Evolutionary conservation across 2,113 vertebrate genomes (phyloP).

Genomic region (Pomatorhinus ruficollis): DNA sequence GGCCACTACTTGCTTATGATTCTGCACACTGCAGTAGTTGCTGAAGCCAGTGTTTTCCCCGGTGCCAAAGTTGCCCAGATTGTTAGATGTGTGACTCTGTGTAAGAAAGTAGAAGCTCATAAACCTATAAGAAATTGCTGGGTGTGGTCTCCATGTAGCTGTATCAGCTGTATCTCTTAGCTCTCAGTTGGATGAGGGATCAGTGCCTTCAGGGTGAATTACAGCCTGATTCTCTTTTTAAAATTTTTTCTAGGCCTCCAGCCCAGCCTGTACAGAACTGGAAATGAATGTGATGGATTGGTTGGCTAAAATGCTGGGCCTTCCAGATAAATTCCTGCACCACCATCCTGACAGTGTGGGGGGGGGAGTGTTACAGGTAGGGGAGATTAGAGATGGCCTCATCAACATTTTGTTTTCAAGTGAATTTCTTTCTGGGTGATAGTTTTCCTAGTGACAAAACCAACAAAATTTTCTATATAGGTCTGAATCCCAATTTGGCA

Average conservation of each 20-base stretch:
- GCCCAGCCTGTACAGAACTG: conserved; percentile 94
- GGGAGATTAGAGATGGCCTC: background rate
- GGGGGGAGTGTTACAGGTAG: conserved; percentile 92
- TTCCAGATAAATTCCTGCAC: conserved; percentile 89
- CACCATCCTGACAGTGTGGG: conserved; percentile 86
- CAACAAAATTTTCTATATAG: background rate
- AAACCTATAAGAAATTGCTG: background rate
- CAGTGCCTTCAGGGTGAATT: background rate
- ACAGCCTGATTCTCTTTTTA: background rate
- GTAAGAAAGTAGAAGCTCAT: background rate
- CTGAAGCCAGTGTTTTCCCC: background rate
- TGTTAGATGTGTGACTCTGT: background rate
- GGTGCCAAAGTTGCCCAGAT: background rate
- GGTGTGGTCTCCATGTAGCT: background rate
- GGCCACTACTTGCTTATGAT: background rate
- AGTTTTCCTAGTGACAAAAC: background rate
- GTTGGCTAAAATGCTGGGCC: conserved; percentile 93
- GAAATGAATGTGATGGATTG: conserved; percentile 97
- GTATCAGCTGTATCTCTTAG: background rate
- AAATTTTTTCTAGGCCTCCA: conserved; percentile 83
- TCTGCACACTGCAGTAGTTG: background rate
- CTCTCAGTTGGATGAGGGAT: background rate
- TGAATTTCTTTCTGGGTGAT: background rate
- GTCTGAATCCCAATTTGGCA: background rate
- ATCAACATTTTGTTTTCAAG: background rate